phyloP scores from a whole-genome alignment of 2,888 invertebrate species.

The Zygothrica quintamaculata region DNA sequence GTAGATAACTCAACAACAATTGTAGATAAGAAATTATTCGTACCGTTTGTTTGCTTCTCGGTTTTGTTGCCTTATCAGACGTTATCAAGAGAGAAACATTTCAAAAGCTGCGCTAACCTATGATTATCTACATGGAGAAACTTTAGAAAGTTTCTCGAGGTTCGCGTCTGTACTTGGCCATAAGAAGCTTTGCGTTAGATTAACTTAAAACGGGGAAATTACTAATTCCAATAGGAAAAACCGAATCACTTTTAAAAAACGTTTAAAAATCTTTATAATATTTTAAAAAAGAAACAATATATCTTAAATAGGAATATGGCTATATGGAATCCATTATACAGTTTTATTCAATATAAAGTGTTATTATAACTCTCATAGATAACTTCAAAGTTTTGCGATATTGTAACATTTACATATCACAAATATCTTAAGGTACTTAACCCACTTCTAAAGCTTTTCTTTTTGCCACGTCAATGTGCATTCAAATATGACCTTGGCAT shows the following conservation, averaged over 20 bases:
- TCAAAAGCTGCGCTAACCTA: constrained; percentile 14
- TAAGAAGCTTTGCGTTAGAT: constrained; percentile 46
- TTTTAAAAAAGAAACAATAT: too few relatives aligned
- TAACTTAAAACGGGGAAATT: not conserved
- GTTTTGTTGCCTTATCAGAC: not conserved
- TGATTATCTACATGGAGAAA: constrained; percentile 4
- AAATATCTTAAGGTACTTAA: too few relatives aligned
- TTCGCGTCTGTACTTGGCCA: constrained; percentile 49
- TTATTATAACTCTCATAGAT: too few relatives aligned
- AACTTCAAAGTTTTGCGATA: too few relatives aligned
- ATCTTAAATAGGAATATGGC: too few relatives aligned
- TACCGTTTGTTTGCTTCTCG: constrained; percentile 51
- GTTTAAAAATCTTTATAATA: too few relatives aligned
- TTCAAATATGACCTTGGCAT: constrained; percentile 34
- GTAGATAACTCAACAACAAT: constrained; percentile 38
- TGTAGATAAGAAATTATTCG: constrained; percentile 49
- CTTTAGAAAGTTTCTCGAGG: constrained; percentile 31
- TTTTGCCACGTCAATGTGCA: constrained; percentile 9
- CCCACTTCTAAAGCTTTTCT: not conserved
- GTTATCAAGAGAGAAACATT: constrained; percentile 20
- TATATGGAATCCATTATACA: too few relatives aligned
- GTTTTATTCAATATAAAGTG: too few relatives aligned
- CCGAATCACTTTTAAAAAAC: too few relatives aligned
- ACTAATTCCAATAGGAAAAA: constrained; percentile 10
- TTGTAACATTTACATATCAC: too few relatives aligned